These are phyloP conservation scores for Drosophila robusta DNA, from an alignment of 2,888 invertebrate genomes.

Conservation along the genomic window DNA sequence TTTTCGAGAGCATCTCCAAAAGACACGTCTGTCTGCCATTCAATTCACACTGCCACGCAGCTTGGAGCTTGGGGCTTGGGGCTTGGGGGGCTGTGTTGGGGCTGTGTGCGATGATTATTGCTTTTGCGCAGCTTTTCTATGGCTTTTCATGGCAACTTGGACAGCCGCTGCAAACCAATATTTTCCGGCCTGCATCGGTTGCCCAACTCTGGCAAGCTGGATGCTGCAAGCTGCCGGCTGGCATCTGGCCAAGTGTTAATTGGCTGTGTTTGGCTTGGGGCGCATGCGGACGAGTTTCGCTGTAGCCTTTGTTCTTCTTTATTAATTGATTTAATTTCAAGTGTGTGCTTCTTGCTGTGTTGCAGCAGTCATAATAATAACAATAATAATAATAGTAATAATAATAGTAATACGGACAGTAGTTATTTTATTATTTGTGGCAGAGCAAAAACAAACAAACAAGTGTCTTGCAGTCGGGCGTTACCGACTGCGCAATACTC, in stretches of 20 bases:
- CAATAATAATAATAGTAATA: constrained; percentile 23
- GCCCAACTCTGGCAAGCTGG: neutral
- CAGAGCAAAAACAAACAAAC: constrained; percentile 12
- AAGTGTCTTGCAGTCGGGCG: too few relatives aligned
- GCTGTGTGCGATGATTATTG: neutral
- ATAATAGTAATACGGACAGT: constrained; percentile 8
- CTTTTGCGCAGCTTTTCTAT: constrained; percentile 38
- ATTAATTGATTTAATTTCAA: constrained; percentile 50
- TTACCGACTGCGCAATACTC: too few relatives aligned
- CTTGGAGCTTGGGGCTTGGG: too few relatives aligned
- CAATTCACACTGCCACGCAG: constrained; percentile 7
- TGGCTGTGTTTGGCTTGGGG: constrained; percentile 23
- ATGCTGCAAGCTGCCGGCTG: neutral
- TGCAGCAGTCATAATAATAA: constrained; percentile 14
- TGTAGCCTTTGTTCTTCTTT: constrained; percentile 8
- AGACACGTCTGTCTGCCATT: neutral
- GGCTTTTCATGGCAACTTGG: constrained; percentile 27
- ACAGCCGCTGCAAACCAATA: constrained; percentile 51
- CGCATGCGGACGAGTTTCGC: constrained; percentile 6
- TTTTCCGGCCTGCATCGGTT: constrained; percentile 46
- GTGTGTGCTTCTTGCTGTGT: neutral
- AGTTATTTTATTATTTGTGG: constrained; percentile 5
- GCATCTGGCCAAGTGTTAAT: constrained; percentile 60
- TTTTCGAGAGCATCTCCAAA: too few relatives aligned
- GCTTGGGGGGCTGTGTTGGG: neutral